These are phyloP conservation scores for Puntigrus tetrazona DNA, from an alignment of 2,113 vertebrate genomes.

Conservation along the genomic window DNA sequence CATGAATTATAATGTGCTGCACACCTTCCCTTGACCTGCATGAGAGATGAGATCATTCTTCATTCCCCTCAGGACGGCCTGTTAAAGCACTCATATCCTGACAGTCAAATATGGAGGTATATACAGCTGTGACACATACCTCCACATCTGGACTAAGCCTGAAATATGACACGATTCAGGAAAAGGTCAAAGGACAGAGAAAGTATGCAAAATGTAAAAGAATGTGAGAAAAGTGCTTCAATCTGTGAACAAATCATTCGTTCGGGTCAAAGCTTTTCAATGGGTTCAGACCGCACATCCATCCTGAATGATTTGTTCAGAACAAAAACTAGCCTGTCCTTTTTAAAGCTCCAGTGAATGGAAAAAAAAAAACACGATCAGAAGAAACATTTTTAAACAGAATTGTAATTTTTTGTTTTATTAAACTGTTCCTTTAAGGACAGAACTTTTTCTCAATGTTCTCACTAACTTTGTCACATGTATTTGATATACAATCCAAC, in stretches of 20 bases:
- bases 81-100: constrained; percentile 17
- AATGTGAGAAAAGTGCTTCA: constrained; percentile 8
- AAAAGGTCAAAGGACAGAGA: background rate
- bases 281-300: background rate
- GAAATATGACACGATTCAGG: background rate
- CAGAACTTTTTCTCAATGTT: constrained; percentile 29
- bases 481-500: constrained; percentile 15
- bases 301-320: background rate
- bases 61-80: constrained; percentile 9
- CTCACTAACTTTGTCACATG: constrained; percentile 10
- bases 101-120: constrained; percentile 10
- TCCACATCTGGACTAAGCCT: constrained; percentile 1
- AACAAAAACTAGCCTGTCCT: background rate
- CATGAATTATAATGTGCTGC: background rate
- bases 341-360: background rate
- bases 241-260: background rate
- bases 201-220: constrained; percentile 20
- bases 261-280: background rate
- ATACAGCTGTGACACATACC: background rate
- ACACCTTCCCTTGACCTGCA: constrained; percentile 26
- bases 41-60: constrained; percentile 25
- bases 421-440: background rate
- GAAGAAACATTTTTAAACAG: background rate
- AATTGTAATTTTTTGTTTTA: background rate
- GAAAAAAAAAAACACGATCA: background rate